Percentiles rank a stretch among this genome's conserved stretches.
phyloP scores from a whole-genome alignment of 2,888 invertebrate species.

The Luperina testacea region DNA sequence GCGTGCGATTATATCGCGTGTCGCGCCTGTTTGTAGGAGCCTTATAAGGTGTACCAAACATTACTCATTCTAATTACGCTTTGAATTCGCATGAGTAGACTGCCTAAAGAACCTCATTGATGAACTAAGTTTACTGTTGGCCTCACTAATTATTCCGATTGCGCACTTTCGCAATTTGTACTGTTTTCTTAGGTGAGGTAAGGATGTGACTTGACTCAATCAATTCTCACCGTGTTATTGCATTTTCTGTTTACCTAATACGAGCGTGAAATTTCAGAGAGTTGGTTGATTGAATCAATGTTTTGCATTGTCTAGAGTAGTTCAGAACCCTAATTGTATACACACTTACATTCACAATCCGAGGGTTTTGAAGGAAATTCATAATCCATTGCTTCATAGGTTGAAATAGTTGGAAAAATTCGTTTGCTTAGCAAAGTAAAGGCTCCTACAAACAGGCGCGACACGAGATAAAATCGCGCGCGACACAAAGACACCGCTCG shows the following conservation, averaged over 20 bases:
- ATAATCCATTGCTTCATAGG: too few relatives aligned
- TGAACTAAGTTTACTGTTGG: slow-evolving; percentile 25
- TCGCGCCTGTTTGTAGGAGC: too few relatives aligned
- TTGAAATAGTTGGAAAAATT: too few relatives aligned
- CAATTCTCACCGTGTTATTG: slow-evolving; percentile 12
- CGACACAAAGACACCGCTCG: too few relatives aligned
- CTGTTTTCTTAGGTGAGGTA: slow-evolving; percentile 41
- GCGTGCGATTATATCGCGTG: too few relatives aligned
- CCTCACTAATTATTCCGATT: slow-evolving; percentile 45
- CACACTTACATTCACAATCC: too few relatives aligned
- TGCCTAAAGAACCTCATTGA: slow-evolving; percentile 3
- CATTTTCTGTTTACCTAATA: slow-evolving; percentile 8
- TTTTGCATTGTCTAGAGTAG: background rate
- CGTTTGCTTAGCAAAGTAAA: too few relatives aligned
- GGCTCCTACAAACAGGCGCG: too few relatives aligned
- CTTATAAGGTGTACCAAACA: background rate
- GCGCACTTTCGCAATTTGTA: slow-evolving; percentile 33
- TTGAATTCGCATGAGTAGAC: slow-evolving; percentile 15
- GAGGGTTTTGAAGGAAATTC: too few relatives aligned
- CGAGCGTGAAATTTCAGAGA: slow-evolving; percentile 7
- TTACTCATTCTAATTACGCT: background rate
- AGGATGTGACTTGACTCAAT: slow-evolving; percentile 33
- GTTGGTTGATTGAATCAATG: background rate
- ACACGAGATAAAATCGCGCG: too few relatives aligned
- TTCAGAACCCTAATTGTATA: too few relatives aligned